Base-by-base conservation (phyloP, 2,797 vertebrate species). In the Gallinago nigripennis region DNA sequence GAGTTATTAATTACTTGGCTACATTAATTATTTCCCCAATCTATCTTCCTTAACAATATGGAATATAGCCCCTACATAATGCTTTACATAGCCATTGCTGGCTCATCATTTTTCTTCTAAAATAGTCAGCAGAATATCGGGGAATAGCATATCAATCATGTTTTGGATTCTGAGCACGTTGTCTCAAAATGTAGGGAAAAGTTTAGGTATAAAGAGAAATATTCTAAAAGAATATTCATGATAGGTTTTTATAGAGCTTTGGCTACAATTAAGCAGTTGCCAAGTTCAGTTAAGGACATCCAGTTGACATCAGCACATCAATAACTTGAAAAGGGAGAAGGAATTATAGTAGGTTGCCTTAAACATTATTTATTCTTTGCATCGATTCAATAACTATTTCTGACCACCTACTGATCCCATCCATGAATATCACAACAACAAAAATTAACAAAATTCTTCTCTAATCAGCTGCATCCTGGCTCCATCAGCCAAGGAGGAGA, bases 11-110 rank as follows among this genome's bases (percentile, higher is more conserved):
- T 94, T 94, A 91, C 90, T 90, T 94, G 82, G 80, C 91, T 82
- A 92, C 33, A 50, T 92, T 96, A 95, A 97, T 97, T 96, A 97
- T 96, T 90, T 90, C 43, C 27, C 46, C 73, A 86, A 92, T 94
- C 87, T 94, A 76, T 97, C 92, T 92, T 86, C 46, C 82, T 73
- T 96, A 95, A 95, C 77, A 90, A 79, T 79, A 92, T 14, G 51
- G 71, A 94, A 94, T 83, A 66, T 12, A 85, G 53, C 39, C 39
- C 41, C 83, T 53, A 88, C 50, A 68, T 8, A 77, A 53, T 28
- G 45, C 33, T 90, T 92, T 86, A 73, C 6, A 1, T 73, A 2
- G 8, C 51, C 48, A 53, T 57, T 90, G 92, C 85, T 90, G 60
- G 58, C 51, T 96, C 89, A 92, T 86, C 43, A 25, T 90, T 92